Evolutionary conservation across 2,888 invertebrate species (phyloP), one percentile per base, ranked within the genome.

Genomic region (Polymixis lichenea): DNA sequence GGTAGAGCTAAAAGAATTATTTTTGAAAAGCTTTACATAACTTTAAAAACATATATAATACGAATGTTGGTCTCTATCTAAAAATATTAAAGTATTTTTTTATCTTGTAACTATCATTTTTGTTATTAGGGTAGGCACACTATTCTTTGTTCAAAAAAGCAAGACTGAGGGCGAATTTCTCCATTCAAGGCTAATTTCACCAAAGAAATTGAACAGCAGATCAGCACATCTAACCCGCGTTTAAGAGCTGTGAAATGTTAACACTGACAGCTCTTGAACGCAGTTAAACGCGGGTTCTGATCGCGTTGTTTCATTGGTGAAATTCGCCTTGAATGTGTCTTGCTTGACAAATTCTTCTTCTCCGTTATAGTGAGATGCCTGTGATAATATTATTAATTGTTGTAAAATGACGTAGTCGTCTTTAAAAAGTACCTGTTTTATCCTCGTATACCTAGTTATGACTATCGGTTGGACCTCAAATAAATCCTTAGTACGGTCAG

Each of bases 351-450:
- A 13, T n/a, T 28, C 9, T 28, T 32, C n/a, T n/a, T n/a, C n/a
- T n/a, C n/a, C n/a, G n/a, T n/a, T 53, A 25, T 32, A 43, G 22
- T 60, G 32, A 13, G 13, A 64, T 82, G 62, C 49, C 55, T 56
- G 75, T 77, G 75, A 82, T 62, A 56, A 81, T 77, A 61, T 25
- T 60, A 80, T 61, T 72, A 46, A 56, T 56, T 68, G 15, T 15
- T 49, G 15, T 46, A 11, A 64, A 69, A 25, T 72, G 17, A 38
- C 15, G 9, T 51, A 46, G 3, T 55, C 2, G 25, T 53, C 2
- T 56, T 32, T 17, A n/a, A 51, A 43, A 53, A 28, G 7, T 32
- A 19, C 0, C 25, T 19, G 46, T 65, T 65, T 65, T 28, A 49
- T 49, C 4, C 8, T 65, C 4, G 25, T 65, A 19, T 25, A 17